phyloP scores from a whole-genome alignment of 2,113 vertebrate genomes.

The Heloderma charlesbogerti region DNA sequence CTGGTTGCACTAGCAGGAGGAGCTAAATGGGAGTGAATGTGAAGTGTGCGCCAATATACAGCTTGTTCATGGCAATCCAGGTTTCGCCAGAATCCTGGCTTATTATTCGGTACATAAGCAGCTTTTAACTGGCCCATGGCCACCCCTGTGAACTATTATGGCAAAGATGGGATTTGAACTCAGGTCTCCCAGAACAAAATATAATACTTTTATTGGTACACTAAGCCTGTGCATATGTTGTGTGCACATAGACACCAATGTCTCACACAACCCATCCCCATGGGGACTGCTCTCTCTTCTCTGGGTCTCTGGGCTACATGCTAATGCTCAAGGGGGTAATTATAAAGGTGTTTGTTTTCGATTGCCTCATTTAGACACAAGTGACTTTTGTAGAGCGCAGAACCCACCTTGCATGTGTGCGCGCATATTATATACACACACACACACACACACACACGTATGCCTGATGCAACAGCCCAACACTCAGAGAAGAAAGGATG shows the following conservation, averaged over 20 bases:
- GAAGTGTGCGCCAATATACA: no score
- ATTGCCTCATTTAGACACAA: constrained; percentile 40
- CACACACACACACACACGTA: background rate
- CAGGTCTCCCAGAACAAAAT: background rate
- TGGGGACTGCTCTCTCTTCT: background rate
- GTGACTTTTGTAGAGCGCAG: background rate
- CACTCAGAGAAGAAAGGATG: background rate
- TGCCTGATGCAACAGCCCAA: constrained; percentile 20
- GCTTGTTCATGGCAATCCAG: background rate
- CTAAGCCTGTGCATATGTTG: background rate
- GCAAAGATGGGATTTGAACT: background rate
- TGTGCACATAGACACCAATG: no score
- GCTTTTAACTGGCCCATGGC: background rate
- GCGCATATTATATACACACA: background rate
- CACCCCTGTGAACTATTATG: no score
- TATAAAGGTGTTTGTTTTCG: constrained; percentile 46
- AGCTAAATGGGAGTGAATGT: no score
- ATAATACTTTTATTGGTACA: background rate
- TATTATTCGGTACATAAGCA: no score
- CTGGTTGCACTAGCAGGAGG: background rate
- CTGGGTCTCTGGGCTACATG: background rate
- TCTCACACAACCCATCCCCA: background rate
- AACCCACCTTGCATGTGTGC: background rate
- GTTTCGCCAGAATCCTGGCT: no score
- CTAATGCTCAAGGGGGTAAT: constrained; percentile 16